Evolutionary conservation across 2,797 vertebrate genomes (phyloP), one percentile per base, ranked within the genome.

Genomic region (Gambusia yucatana): DNA sequence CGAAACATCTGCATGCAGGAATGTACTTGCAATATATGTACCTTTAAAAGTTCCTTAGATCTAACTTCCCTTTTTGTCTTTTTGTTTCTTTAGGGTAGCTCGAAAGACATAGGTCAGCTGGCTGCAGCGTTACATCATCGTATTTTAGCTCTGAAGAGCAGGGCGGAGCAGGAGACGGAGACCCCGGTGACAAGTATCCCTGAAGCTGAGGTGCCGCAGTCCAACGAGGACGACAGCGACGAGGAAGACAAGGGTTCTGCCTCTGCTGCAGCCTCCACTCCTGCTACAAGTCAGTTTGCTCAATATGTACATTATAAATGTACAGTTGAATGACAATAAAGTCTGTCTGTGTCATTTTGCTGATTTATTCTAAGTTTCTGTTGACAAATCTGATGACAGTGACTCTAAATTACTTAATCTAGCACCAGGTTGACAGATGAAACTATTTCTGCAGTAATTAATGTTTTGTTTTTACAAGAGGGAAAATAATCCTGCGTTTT

Each of bases 111-210:
- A 0, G 98, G 98, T 84, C 98, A 99, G 90, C 88, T 99, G 84
- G 99, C 96, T 0, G 98, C 98, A 0, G 98, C 98, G 0, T 92
- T 99, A 83, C 98, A 99, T 93, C 98, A 99, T 87, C 97, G 98
- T 22, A 99, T 99, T 91, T 91, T 99, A 88, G 98, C 98, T 75
- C 93, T 99, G 81, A 96, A 97, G 90, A 99, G 98, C 89, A 94
- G 95, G 3, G 96, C 94, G 8, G 98, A 99, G 20, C 98, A 98
- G 86, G 98, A 99, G 79, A 90, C 96, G 0, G 98, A 99, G 78
- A 82, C 95, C 82, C 97, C 96, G 28, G 80, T 83, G 0, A 75
- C 89, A 1, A 86, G 83, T 3, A 95, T 94, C 43, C 96, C 97
- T 0, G 97, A 97, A 76, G 92, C 97, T 0, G 97, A 97, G 82